A percentile compares a stretch with the other conserved stretches of the same genome.
Evolutionary conservation across 2,113 vertebrate species (phyloP).

Genomic region (Hirundichthys speculiger): DNA sequence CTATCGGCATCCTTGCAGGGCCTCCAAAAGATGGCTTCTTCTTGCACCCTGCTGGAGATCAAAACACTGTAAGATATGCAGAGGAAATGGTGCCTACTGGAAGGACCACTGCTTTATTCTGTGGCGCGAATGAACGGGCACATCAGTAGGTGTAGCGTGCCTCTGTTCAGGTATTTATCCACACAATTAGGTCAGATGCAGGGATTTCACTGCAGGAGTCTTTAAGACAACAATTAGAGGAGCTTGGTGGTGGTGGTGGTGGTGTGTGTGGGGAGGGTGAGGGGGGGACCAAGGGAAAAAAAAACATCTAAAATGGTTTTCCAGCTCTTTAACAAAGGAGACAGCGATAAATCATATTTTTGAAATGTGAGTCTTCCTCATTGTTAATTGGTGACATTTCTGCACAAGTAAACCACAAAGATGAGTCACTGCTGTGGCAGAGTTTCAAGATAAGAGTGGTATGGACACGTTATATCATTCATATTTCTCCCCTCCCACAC

Average conservation of each 20-base stretch:
- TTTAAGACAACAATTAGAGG: slow-evolving; percentile 17
- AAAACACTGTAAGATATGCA: slow-evolving; percentile 9
- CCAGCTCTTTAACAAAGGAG: slow-evolving; percentile 21
- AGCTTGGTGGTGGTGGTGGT: too few species aligned
- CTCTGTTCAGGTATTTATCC: slow-evolving; percentile 13
- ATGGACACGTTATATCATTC: too few species aligned
- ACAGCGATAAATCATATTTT: background rate
- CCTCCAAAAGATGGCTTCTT: slow-evolving; percentile 16
- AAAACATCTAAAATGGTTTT: slow-evolving; percentile 6
- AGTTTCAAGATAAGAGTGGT: background rate
- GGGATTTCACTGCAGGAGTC: slow-evolving; percentile 18
- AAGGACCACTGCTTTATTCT: slow-evolving; percentile 17
- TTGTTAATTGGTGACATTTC: background rate
- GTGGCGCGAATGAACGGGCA: background rate
- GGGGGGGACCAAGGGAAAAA: background rate
- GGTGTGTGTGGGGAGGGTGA: too few species aligned
- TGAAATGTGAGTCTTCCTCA: background rate
- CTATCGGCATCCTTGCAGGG: background rate
- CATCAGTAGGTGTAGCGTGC: slow-evolving; percentile 5
- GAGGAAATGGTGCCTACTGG: slow-evolving; percentile 28
- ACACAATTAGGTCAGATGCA: slow-evolving; percentile 6
- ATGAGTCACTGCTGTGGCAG: slow-evolving; percentile 4
- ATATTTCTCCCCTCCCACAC: too few species aligned
- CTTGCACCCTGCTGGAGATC: background rate
- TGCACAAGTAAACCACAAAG: slow-evolving; percentile 5